Conservation (phyloP, 2,797 vertebrate species). For the Poeciliopsis infans region DNA sequence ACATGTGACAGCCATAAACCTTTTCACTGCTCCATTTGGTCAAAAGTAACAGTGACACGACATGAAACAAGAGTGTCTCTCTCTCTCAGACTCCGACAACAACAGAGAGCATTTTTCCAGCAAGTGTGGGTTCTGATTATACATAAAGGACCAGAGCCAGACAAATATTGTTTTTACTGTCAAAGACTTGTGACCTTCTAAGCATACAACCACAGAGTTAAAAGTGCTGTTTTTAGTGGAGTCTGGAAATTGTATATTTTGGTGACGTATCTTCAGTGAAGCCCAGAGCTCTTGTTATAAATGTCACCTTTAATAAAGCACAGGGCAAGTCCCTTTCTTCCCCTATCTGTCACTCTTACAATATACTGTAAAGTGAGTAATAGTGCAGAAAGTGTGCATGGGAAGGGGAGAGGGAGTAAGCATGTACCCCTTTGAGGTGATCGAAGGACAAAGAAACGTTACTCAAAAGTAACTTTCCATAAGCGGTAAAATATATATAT, state of each 20-base stretch:
- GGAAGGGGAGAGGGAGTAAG: background rate
- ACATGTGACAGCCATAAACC: slow-evolving; percentile 69
- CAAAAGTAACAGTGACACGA: slow-evolving; percentile 66
- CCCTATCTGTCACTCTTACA: slow-evolving; percentile 38
- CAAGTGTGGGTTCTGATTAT: slow-evolving; percentile 20
- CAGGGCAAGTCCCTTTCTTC: slow-evolving; percentile 27
- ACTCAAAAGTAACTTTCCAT: background rate
- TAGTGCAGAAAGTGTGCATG: background rate
- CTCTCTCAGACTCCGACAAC: slow-evolving; percentile 25
- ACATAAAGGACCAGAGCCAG: slow-evolving; percentile 17
- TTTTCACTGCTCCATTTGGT: slow-evolving; percentile 64
- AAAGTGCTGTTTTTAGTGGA: slow-evolving; percentile 16
- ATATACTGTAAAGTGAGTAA: background rate
- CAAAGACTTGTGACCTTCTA: slow-evolving; percentile 49
- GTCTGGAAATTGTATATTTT: slow-evolving; percentile 46
- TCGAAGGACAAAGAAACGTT: background rate
- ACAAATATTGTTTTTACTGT: slow-evolving; percentile 34
- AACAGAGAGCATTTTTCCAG: slow-evolving; percentile 33
- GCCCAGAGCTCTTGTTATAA: slow-evolving; percentile 42
- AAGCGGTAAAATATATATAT: background rate
- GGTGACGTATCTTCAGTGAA: slow-evolving; percentile 47
- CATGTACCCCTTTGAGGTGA: background rate
- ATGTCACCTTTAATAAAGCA: slow-evolving; percentile 53
- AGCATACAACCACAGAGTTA: slow-evolving; percentile 21
- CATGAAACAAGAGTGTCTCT: slow-evolving; percentile 45